These are phyloP conservation scores for Fratercula arctica DNA, from an alignment of 2,797 vertebrate genomes.

Conservation along the genomic window DNA sequence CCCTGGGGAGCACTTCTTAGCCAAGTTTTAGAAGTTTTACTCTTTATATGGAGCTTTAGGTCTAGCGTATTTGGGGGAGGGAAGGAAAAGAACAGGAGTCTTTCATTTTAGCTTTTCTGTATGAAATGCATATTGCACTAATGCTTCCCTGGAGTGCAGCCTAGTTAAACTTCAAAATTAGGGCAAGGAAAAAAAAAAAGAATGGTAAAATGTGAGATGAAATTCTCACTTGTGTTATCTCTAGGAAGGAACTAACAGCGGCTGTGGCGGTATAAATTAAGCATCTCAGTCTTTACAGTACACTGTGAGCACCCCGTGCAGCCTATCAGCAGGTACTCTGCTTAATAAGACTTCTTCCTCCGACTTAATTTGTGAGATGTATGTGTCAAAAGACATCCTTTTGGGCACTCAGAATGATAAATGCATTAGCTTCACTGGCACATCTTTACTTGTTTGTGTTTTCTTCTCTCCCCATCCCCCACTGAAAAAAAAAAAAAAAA, in stretches of 20 bases:
- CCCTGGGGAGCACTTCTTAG: slow-evolving; percentile 9
- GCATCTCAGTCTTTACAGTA: background rate
- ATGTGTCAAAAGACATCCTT: background rate
- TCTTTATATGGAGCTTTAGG: slow-evolving; percentile 11
- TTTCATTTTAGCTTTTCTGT: slow-evolving; percentile 21
- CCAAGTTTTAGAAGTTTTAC: slow-evolving; percentile 32
- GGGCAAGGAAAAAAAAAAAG: background rate
- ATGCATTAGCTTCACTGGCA: background rate
- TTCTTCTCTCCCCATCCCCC: background rate
- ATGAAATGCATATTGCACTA: background rate
- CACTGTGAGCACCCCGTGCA: background rate
- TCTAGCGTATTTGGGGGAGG: background rate
- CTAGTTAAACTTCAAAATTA: slow-evolving; percentile 26
- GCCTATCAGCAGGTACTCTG: background rate
- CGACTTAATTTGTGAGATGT: background rate
- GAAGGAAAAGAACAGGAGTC: background rate
- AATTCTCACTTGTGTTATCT: background rate
- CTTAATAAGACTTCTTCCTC: background rate
- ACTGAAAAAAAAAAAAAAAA: background rate
- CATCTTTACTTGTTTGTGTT: background rate
- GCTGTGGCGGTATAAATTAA: background rate
- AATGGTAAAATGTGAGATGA: background rate
- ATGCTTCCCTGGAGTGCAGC: background rate
- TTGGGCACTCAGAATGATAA: background rate
- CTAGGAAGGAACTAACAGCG: background rate